Base-by-base conservation (phyloP, 2,888 invertebrate species). In the Eupithecia inturbata region DNA sequence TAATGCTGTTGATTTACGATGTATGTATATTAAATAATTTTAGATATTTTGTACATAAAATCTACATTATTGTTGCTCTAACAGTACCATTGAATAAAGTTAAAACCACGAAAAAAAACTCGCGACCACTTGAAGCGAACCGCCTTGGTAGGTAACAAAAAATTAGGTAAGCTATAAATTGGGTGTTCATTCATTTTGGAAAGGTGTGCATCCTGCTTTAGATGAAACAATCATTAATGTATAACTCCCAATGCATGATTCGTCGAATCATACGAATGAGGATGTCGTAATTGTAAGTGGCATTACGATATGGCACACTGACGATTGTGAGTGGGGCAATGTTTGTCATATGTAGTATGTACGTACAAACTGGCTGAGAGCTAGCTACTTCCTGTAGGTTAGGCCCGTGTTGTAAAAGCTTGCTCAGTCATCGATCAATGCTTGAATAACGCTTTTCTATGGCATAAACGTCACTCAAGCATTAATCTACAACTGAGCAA, bases 271-370 rank as follows among this genome's bases (percentile, higher is more conserved):
- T 68, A 66, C n/a, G 66, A 74, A 71, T 66, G 74, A 74, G 74
- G 74, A 74, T 71, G 74, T 74, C 9, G 64, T 71, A 66, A 74
- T 45, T 22, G 66, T 74, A 68, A 74, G 71, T 71, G 74, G 71
- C 57, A 63, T 33, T 45, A 67, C 69, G 70, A 49, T 45, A 68
- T 71, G 68, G 66, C 71, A 66, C 66, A 74, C 39, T 49, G 70
- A 73, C 67, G 26, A 67, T 49, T 68, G 60, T 67, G 49, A 49
- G n/a, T 10, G 22, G 33, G 53, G 19, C 45, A 39, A 9, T 36
- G 36, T 36, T 36, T 0, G 9, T 36, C 9, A 36, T 36, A 36
- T 10, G 36, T 36, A 36, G 36, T 36, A 36, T n/a, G n/a, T n/a
- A n/a, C n/a, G 36, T 1, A 36, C 10, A 7, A 9, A 31, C 31